Percentiles rank a stretch among this genome's conserved stretches.
Conservation (phyloP, 2,797 vertebrate species). For the Rhinoraja longicauda region DNA sequence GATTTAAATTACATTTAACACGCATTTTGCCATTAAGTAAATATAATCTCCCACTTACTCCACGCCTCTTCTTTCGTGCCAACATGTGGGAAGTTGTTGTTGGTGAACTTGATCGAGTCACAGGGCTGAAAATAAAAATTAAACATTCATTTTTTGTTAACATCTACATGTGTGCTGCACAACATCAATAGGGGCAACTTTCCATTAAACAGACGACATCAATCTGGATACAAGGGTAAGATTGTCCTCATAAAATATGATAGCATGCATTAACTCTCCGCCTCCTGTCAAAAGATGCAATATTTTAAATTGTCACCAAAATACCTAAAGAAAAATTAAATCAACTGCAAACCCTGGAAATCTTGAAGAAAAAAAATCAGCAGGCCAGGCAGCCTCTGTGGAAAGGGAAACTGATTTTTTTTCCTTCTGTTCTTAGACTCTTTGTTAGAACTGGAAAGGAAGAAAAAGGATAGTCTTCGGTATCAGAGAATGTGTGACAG, state of each 20-base stretch:
- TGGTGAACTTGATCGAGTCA: conserved; percentile 17
- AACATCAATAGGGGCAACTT: neutral
- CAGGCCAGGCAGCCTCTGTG: too few species aligned
- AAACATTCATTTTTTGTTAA: neutral
- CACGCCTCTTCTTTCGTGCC: conserved; percentile 20
- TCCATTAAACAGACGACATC: neutral
- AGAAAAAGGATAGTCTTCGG: too few species aligned
- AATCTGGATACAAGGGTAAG: neutral
- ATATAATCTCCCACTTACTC: neutral
- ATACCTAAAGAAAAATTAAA: neutral
- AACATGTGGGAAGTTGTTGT: conserved; percentile 6
- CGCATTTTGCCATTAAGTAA: neutral
- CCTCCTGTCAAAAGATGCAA: neutral
- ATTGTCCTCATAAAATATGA: neutral
- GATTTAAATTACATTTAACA: neutral
- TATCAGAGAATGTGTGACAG: too few species aligned
- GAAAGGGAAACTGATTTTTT: too few species aligned
- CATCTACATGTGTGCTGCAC: neutral
- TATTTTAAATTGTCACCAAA: neutral
- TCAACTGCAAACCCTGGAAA: too few species aligned
- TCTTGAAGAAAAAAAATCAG: too few species aligned
- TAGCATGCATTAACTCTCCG: neutral
- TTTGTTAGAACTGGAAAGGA: too few species aligned
- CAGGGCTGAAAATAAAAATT: neutral
- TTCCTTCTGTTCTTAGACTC: too few species aligned